Conservation (phyloP, 2,797 vertebrate species). For the Linurgus olivaceus region DNA sequence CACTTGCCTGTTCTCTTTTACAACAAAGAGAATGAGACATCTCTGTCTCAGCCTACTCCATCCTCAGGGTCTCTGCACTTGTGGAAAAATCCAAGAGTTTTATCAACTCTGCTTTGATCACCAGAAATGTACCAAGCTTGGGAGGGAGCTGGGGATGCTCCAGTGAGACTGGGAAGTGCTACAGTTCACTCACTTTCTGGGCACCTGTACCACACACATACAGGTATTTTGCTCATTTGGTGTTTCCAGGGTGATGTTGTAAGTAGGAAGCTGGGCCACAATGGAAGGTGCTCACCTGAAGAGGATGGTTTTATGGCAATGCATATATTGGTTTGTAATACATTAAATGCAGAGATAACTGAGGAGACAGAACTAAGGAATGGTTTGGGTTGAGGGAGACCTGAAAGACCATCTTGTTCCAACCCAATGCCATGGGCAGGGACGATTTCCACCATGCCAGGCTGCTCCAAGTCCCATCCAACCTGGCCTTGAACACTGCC, state of each 20-base stretch:
- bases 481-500: neutral
- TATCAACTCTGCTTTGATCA: neutral
- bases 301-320: neutral
- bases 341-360: neutral
- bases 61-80: neutral
- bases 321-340: accelerated
- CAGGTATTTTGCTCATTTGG: neutral
- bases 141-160: neutral
- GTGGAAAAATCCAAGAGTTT: neutral
- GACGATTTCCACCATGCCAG: neutral
- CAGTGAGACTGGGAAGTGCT: neutral
- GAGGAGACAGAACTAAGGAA: neutral
- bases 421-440: neutral
- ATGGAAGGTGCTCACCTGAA: neutral
- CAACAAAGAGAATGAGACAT: neutral
- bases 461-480: neutral
- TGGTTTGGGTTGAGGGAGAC: neutral
- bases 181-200: neutral
- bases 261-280: neutral
- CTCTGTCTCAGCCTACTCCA: neutral
- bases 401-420: neutral
- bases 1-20: neutral
- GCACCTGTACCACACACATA: neutral
- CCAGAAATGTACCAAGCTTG: neutral
- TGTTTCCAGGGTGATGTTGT: neutral